Evolutionary conservation across 92 coral and sea anemone species (phyloP).

Genomic region (Phymanthus crucifer): DNA sequence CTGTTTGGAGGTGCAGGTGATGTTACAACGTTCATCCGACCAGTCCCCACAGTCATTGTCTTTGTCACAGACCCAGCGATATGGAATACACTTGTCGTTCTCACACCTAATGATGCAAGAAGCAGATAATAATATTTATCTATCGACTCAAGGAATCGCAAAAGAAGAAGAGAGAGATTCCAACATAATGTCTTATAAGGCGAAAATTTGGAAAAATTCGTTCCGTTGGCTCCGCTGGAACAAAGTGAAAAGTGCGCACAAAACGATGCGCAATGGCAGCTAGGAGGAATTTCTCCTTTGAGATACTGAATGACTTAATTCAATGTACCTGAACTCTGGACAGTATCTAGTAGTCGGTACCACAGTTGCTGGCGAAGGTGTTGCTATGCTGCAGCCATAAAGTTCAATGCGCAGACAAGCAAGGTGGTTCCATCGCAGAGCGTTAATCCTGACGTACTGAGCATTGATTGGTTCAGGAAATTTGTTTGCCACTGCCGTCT

Average conservation of each 20-base stretch:
- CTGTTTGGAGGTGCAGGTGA: constrained; percentile 46
- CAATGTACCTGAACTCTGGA: constrained; percentile 67
- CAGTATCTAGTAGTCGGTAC: constrained; percentile 44
- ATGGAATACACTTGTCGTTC: constrained; percentile 57
- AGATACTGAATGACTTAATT: too few relatives aligned
- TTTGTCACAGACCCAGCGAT: constrained; percentile 65
- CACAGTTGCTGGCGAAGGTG: constrained; percentile 27
- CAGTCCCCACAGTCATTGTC: constrained; percentile 60
- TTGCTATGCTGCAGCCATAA: constrained; percentile 54
- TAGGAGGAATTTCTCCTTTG: too few relatives aligned
- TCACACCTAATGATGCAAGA: constrained; percentile 29
- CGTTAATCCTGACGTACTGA: constrained; percentile 58
- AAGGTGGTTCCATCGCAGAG: constrained; percentile 50
- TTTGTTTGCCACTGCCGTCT: constrained; percentile 50
- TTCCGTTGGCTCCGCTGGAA: too few relatives aligned
- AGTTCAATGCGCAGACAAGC: constrained; percentile 67
- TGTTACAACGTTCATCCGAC: constrained; percentile 65
- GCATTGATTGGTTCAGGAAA: constrained; percentile 49
- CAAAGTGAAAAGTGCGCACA: too few relatives aligned
- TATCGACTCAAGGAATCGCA: not conserved
- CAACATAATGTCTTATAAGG: too few relatives aligned
- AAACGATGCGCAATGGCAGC: too few relatives aligned
- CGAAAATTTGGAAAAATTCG: too few relatives aligned
- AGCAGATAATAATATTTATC: not conserved
- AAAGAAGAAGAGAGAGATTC: too few relatives aligned